These are phyloP conservation scores for Lepidochitona cinerea DNA, from an alignment of 2,888 invertebrate species.

Conservation along the genomic window DNA sequence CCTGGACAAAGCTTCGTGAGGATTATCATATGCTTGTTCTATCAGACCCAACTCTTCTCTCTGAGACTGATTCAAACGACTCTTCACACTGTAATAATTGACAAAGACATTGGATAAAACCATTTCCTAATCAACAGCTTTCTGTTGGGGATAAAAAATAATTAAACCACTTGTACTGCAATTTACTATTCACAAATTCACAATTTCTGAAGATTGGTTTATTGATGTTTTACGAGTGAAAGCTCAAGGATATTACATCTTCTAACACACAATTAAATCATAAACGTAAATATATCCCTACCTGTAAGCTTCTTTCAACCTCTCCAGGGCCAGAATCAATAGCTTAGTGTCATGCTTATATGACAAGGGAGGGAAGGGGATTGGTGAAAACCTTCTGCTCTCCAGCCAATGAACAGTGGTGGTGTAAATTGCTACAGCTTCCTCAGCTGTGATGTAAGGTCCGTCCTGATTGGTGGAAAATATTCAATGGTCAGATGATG, in stretches of 20 bases:
- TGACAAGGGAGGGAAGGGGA: slow-evolving; percentile 98
- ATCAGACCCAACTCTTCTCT: slow-evolving; percentile 98
- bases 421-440: slow-evolving; percentile 99
- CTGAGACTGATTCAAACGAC: slow-evolving; percentile 97
- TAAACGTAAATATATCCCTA: too few species aligned
- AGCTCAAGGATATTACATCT: too few species aligned
- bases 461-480: slow-evolving; percentile 80
- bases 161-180: too few species aligned
- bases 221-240: too few species aligned
- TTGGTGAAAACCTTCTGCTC: slow-evolving; percentile 97
- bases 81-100: slow-evolving; percentile 88
- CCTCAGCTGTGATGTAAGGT: slow-evolving; percentile 99
- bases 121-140: too few species aligned
- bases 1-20: slow-evolving; percentile 98
- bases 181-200: too few species aligned
- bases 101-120: too few species aligned
- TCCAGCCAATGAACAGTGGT: slow-evolving; percentile 99
- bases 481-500: too few species aligned
- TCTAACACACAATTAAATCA: too few species aligned
- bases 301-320: slow-evolving; percentile 96
- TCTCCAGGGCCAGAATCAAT: slow-evolving; percentile 94
- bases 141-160: too few species aligned
- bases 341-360: slow-evolving; percentile 99
- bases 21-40: slow-evolving; percentile 99
- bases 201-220: too few species aligned